A percentile compares a stretch with the other conserved stretches of the same genome.
These are phyloP conservation scores for Lycodopsis pacificus DNA, from an alignment of 2,797 vertebrate species.

Conservation along the genomic window DNA sequence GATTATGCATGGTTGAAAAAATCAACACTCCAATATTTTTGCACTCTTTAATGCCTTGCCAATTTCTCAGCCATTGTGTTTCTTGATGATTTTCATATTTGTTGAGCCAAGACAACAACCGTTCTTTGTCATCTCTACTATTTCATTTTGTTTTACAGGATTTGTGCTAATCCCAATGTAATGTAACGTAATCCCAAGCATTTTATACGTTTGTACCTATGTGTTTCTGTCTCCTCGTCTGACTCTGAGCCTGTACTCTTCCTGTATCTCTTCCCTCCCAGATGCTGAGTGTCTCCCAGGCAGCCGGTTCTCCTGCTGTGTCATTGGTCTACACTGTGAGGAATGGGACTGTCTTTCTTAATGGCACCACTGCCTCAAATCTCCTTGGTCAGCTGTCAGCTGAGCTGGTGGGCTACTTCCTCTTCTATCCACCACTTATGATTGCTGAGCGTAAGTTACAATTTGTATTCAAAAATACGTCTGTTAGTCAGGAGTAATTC, in stretches of 20 bases:
- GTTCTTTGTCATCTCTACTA: constrained; percentile 5
- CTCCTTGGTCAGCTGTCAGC: constrained; percentile 95
- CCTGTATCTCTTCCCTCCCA: constrained; percentile 65
- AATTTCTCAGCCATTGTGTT: constrained; percentile 20
- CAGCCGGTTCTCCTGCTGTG: constrained; percentile 88
- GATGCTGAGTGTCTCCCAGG: constrained; percentile 92
- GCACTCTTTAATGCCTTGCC: constrained; percentile 31
- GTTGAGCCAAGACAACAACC: constrained; percentile 19
- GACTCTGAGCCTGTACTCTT: constrained; percentile 15
- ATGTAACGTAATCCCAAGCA: not conserved
- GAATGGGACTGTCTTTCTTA: constrained; percentile 90
- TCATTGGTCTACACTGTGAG: constrained; percentile 93
- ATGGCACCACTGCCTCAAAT: constrained; percentile 93
- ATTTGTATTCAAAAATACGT: constrained; percentile 35
- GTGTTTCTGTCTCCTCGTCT: constrained; percentile 13
- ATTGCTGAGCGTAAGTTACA: constrained; percentile 94
- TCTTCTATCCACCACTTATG: constrained; percentile 95
- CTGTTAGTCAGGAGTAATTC: constrained; percentile 36
- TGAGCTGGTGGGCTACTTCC: constrained; percentile 97
- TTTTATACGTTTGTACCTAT: constrained; percentile 5
- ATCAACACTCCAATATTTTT: constrained; percentile 26
- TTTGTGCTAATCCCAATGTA: not conserved
- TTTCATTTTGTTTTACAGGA: constrained; percentile 12
- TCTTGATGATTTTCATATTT: constrained; percentile 30
- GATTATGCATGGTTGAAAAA: constrained; percentile 42